phyloP scores from a whole-genome alignment of 2,888 invertebrate species.

The Agrochola lychnidis region DNA sequence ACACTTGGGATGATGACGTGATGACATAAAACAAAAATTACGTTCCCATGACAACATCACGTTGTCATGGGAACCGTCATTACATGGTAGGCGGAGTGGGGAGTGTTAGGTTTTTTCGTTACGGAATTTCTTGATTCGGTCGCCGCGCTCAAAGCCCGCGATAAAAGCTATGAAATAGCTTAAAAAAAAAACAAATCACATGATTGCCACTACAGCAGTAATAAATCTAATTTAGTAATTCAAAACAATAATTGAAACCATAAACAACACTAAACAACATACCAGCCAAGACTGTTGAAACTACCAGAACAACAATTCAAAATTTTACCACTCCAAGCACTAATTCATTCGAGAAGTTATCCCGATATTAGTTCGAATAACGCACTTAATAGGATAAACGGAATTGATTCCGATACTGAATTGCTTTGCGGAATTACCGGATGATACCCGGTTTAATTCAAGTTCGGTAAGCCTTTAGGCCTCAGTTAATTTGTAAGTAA shows the following conservation, averaged over 20 bases:
- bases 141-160: too few species aligned
- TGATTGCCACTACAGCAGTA: too few species aligned
- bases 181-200: too few species aligned
- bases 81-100: too few species aligned
- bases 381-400: slow-evolving; percentile 63
- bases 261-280: not conserved
- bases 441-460: slow-evolving; percentile 56
- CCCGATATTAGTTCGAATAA: slow-evolving; percentile 61
- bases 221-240: too few species aligned
- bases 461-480: slow-evolving; percentile 29
- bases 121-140: too few species aligned
- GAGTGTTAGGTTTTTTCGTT: too few species aligned
- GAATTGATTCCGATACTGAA: slow-evolving; percentile 68
- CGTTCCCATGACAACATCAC: too few species aligned
- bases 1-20: too few species aligned
- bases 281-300: slow-evolving; percentile 6
- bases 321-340: slow-evolving; percentile 23
- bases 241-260: not conserved
- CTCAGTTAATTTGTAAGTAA: slow-evolving; percentile 34
- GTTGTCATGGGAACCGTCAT: too few species aligned
- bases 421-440: slow-evolving; percentile 63
- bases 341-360: slow-evolving; percentile 44
- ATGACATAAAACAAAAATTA: too few species aligned
- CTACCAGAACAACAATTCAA: slow-evolving; percentile 20
- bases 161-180: too few species aligned